Percentiles rank a stretch among this genome's conserved stretches.
Evolutionary conservation across 2,888 invertebrate species (phyloP).

Genomic region (Scaptomyza flava): DNA sequence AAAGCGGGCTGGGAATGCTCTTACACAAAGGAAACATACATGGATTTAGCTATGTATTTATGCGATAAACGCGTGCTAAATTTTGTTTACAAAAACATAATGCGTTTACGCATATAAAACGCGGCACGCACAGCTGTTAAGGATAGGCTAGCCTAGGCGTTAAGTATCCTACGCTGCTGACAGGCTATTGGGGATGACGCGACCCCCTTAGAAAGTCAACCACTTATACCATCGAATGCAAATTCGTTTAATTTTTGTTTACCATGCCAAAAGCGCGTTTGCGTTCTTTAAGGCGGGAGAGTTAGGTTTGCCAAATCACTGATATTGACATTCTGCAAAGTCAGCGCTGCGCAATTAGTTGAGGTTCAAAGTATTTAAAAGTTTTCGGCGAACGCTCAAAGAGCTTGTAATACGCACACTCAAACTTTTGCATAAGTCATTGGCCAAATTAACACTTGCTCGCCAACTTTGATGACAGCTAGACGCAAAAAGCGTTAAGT

Average conservation of each 20-base stretch:
- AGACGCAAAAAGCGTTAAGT: slow-evolving; percentile 40
- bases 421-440: slow-evolving; percentile 37
- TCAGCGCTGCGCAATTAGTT: slow-evolving; percentile 53
- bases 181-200: slow-evolving; percentile 6
- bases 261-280: slow-evolving; percentile 19
- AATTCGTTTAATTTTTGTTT: slow-evolving; percentile 30
- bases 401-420: neutral
- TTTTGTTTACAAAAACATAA: slow-evolving; percentile 57
- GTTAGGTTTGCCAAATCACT: neutral
- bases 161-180: slow-evolving; percentile 11
- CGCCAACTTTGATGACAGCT: slow-evolving; percentile 43
- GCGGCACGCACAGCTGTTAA: slow-evolving; percentile 7
- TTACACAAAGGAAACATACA: slow-evolving; percentile 24
- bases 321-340: slow-evolving; percentile 25
- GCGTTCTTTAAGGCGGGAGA: slow-evolving; percentile 26
- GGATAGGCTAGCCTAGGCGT: neutral
- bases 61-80: slow-evolving; percentile 64
- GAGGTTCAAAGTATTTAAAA: slow-evolving; percentile 38
- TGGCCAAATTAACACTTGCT: slow-evolving; percentile 37
- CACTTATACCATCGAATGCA: slow-evolving; percentile 8
- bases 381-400: slow-evolving; percentile 11
- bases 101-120: slow-evolving; percentile 34
- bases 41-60: slow-evolving; percentile 38
- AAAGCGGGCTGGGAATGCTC: slow-evolving; percentile 1
- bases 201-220: neutral